A percentile compares a stretch with the other conserved stretches of the same genome.
phyloP scores from a whole-genome alignment of 2,113 vertebrate genomes.

The Phylloscopus trochilus region DNA sequence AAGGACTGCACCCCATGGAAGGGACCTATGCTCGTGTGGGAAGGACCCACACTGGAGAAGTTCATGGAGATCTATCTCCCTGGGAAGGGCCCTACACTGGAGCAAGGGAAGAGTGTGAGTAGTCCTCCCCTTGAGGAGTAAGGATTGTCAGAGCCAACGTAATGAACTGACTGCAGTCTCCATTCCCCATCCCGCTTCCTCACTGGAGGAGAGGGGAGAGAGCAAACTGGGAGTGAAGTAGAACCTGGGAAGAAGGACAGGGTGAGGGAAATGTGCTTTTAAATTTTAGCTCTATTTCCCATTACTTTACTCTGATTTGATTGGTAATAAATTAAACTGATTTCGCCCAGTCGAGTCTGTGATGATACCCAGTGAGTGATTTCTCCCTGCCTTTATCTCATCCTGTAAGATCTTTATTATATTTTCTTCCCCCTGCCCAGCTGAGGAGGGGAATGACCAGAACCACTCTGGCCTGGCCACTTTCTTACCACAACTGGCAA shows the following conservation, averaged over 20 bases:
- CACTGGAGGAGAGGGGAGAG: fast-evolving
- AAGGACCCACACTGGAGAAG: not conserved
- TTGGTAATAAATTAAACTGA: not conserved
- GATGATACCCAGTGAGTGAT: fast-evolving
- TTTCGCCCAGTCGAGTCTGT: fast-evolving
- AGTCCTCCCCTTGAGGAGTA: too few relatives aligned
- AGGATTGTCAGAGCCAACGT: fast-evolving
- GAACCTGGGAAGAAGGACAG: not conserved
- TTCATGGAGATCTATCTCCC: not conserved
- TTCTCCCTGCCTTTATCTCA: not conserved
- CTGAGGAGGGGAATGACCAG: not conserved
- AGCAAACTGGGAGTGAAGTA: not conserved
- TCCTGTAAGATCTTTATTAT: fast-evolving
- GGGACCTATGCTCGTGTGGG: not conserved
- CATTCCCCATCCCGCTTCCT: fast-evolving
- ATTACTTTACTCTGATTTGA: not conserved
- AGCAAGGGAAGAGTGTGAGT: not conserved
- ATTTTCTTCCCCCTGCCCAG: not conserved
- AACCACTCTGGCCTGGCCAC: not conserved
- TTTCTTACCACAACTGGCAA: not conserved
- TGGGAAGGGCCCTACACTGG: not conserved
- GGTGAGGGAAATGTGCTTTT: not conserved
- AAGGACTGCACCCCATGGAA: not conserved
- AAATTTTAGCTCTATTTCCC: not conserved
- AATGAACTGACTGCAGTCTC: not conserved